Conservation (phyloP, 2,888 invertebrate species). For the Tanypteryx hageni region DNA sequence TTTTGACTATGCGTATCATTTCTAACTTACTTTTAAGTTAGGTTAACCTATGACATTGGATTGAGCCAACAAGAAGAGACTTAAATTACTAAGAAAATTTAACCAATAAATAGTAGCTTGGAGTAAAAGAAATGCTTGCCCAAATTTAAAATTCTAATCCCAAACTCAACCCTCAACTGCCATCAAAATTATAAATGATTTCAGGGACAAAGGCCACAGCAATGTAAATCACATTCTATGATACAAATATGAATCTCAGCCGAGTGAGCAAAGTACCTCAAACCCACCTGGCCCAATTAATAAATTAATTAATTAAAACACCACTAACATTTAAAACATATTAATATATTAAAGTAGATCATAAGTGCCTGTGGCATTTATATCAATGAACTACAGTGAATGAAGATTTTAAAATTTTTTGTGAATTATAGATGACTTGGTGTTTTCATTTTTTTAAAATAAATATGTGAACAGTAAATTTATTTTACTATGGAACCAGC, state of each 20-base stretch:
- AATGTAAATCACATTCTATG: too few species aligned
- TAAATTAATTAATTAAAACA: too few species aligned
- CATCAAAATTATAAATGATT: too few species aligned
- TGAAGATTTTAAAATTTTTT: background rate
- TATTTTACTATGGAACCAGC: background rate
- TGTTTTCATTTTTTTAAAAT: background rate
- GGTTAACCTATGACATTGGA: background rate
- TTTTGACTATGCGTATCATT: background rate
- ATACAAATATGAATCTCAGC: too few species aligned
- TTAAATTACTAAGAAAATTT: background rate
- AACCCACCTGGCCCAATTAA: too few species aligned
- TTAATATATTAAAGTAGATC: background rate
- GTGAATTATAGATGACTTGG: background rate
- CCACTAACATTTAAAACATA: too few species aligned
- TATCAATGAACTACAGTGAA: conserved; percentile 10
- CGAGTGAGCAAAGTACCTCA: too few species aligned
- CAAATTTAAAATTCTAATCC: background rate
- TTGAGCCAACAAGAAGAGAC: background rate
- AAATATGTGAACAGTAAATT: background rate
- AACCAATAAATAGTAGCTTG: background rate
- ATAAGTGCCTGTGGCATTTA: background rate
- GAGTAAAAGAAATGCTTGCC: background rate
- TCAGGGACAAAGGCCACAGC: too few species aligned
- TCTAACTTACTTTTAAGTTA: background rate
- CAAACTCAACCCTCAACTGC: background rate